Base-by-base conservation (phyloP, 2,113 vertebrate genomes). In the Antidorcas marsupialis region DNA sequence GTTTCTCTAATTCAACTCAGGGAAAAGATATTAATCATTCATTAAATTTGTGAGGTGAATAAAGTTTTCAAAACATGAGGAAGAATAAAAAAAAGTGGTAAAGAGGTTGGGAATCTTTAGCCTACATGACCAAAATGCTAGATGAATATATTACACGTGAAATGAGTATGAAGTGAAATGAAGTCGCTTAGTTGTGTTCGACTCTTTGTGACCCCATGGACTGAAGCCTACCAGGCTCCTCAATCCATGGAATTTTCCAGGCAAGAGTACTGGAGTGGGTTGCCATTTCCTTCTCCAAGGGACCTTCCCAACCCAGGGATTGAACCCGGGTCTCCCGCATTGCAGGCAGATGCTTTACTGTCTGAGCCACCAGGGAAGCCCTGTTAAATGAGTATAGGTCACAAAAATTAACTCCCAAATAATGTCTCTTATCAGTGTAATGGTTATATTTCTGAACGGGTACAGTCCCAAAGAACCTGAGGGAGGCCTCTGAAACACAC, bases 51-150 rank as follows among this genome's bases (percentile, higher is more conserved):
- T 87, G 74, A 67, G 43, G 39, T 76, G 43, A 33, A 14, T 94
- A 93, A 53, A 78, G 78, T 23, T 95, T 95, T 85, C 33, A 90
- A 97, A 96, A 74, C 19, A 81, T 33, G 27, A 81, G n/a, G 7
- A 86, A 47, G 17, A 62, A 33, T 76, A 71, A 95, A 39, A 39
- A 78, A 82, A 93, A 43, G 16, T 30, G 16, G 28, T 64, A 81
- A 47, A 86, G 39, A 74, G 11, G 8, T 39, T 86, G 78, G 81
- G 83, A 94, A 67, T 6, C 47, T 74, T 92, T 83, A 91, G 55
- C 33, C 6, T 19, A 9, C 7, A 7, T 45, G 67, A 74, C 1
- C 67, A 30, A 93, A 93, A 43, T 67, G 50, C 28, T 11, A 90
- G 33, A 88, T 79, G 57, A 83, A n/a, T 78, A 62, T 39, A 28